Base-by-base conservation (phyloP, 1,140 invertebrate species). In the Psix sp. region DNA sequence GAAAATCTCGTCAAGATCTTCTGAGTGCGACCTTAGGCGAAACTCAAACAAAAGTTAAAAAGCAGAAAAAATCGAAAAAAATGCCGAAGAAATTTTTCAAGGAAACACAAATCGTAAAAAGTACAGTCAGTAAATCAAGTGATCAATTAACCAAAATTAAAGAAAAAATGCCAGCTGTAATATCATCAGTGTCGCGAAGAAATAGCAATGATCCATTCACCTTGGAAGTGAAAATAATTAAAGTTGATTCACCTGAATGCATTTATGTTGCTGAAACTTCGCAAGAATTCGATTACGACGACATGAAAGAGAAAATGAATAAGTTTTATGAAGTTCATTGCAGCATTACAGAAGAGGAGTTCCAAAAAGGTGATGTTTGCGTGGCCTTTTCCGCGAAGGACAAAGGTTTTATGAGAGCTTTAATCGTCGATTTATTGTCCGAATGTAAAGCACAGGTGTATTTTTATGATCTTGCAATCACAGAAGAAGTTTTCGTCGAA, bases 401-500 rank as follows among this genome's bases (percentile, higher is more conserved):
- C 1, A 86, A 88, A 20, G 80, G 78, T 2, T 91, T 89, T 84
- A 86, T 87, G 29, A 85, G 90, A 0, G 90, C 84, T 0, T 77
- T 82, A 29, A 86, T 91, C 1, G 17, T 85, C 0, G 84, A 88
- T 33, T 56, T 90, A 1, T 52, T 75, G 3, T 33, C 57, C 0
- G 60, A 81, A 5, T 74, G 65, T 1, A 76, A 84, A 7, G 83
- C 77, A 0, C 68, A 78, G 31, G 86, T 90, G 2, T 90, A 88
- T 35, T 86, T 89, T 6, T 87, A 87, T 6, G 91, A 91, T 65
- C 80, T 88, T n/a, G 89, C 87, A 2, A 76, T 80, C 16, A 78
- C 83, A 0, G 88, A 89, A 75, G 84, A 76, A 0, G 83, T 90
- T 3, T 56, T 80, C 0, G 16, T 82, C 0, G 33, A 80, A 1